Evolutionary conservation across 2,797 vertebrate genomes (phyloP).

Genomic region (Yasuhikotakia modesta): DNA sequence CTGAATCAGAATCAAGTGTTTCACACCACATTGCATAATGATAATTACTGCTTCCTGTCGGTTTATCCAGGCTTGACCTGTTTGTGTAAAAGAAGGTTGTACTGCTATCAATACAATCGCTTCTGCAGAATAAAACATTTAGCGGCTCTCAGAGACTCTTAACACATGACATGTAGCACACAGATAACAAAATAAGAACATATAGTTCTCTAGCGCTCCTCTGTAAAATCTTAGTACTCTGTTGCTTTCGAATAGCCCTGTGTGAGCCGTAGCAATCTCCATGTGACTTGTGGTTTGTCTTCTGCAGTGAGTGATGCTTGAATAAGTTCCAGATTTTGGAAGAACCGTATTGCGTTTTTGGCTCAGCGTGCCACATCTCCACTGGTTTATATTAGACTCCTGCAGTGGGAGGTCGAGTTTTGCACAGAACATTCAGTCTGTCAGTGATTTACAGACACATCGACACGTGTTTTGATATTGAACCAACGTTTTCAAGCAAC

Average conservation of each 20-base stretch:
- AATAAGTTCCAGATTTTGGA: slow-evolving; percentile 40
- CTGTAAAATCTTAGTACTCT: slow-evolving; percentile 19
- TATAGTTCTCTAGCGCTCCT: background rate
- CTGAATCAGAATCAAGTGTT: background rate
- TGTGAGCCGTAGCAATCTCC: slow-evolving; percentile 34
- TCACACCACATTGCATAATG: background rate
- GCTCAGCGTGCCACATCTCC: slow-evolving; percentile 15
- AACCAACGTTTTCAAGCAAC: background rate
- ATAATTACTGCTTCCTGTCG: background rate
- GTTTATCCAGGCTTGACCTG: background rate
- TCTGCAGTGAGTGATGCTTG: slow-evolving; percentile 36
- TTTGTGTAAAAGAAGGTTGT: background rate
- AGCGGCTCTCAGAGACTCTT: background rate
- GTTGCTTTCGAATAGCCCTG: background rate
- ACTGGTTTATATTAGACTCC: slow-evolving; percentile 44
- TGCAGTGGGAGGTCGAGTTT: slow-evolving; percentile 49
- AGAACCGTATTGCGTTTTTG: slow-evolving; percentile 32
- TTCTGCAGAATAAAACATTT: background rate
- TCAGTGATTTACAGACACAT: background rate
- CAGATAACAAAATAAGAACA: slow-evolving; percentile 4
- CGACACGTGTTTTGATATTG: background rate
- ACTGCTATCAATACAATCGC: no score
- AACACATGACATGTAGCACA: background rate
- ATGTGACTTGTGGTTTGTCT: slow-evolving; percentile 34
- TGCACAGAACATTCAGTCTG: slow-evolving; percentile 15